phyloP scores from a whole-genome alignment of 1,140 invertebrate species.

The Trichoplusia ni region DNA sequence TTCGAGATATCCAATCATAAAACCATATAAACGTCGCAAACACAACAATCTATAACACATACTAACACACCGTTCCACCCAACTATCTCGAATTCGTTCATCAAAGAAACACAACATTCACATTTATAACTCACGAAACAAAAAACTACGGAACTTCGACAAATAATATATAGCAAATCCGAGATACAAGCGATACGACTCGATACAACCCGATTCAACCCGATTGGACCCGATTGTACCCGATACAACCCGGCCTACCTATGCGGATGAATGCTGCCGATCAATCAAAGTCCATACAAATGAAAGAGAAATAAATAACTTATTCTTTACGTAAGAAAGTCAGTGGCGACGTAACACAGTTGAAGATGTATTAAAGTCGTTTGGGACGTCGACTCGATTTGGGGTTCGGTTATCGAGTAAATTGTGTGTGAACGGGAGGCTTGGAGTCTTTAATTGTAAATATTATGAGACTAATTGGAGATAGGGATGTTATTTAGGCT shows the following conservation, averaged over 20 bases:
- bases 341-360: constrained; percentile 4
- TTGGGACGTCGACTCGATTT: neutral
- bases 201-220: constrained; percentile 13
- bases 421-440: too few species aligned
- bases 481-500: too few species aligned
- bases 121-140: constrained; percentile 2
- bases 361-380: neutral
- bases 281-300: constrained; percentile 20
- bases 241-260: constrained; percentile 10
- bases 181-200: neutral
- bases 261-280: constrained; percentile 7
- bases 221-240: neutral
- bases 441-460: too few species aligned
- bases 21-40: neutral
- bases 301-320: constrained; percentile 24
- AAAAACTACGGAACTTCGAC: constrained; percentile 14
- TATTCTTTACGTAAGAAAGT: constrained; percentile 27
- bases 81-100: neutral
- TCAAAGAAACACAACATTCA: neutral
- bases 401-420: neutral
- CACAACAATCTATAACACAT: neutral
- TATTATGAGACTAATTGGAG: too few species aligned
- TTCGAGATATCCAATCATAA: neutral
- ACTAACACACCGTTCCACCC: neutral
- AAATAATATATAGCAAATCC: constrained; percentile 7